Base-by-base conservation (phyloP, 2,113 vertebrate genomes). In the Psilopogon haemacephalus region DNA sequence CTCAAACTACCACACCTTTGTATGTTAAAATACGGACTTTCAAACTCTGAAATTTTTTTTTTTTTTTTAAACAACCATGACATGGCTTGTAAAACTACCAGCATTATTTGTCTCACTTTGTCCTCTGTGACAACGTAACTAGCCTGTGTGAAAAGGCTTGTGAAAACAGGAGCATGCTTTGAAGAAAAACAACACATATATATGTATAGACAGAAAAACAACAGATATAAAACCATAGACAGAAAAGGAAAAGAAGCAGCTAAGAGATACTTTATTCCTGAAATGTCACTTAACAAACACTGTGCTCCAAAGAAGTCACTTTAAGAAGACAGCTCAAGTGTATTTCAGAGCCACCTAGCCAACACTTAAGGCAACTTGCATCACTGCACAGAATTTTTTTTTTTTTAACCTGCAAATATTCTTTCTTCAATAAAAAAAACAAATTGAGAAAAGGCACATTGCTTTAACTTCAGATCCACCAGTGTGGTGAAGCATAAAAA, bases 331-430 rank as follows among this genome's bases (percentile, higher is more conserved):
- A 87, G 64, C 82, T 85, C 20, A 38, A 85, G 40, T 5, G 35
- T 70, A 71, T 89, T 92, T 94, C 89, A 89, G 86, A 89, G 84
- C 81, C 90, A 96, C 72, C 86, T 90, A 96, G 88, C 86, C 94
- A 92, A 84, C 4, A 1, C 32, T 79, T 33, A 56, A 28, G 59
- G 93, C 92, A 94, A 92, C 77, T 88, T 65, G n/a, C 70, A 84
- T 89, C 44, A 50, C 20, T 48, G 24, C 38, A 73, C 11, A 89
- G 32, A 23, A 5, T 33, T 58, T 33, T 27, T 4, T 70, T 60
- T 69, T 60, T 69, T 11, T 63, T 60, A 58, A 6, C 48, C 44
- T 46, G 21, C 23, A 91, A 92, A 78, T 52, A 67, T 35, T 13
- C 19, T 8, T 70, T n/a, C 35, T 72, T 79, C 55, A 70, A 38